Conservation (phyloP, 2,797 vertebrate species). For the Catharus ustulatus region DNA sequence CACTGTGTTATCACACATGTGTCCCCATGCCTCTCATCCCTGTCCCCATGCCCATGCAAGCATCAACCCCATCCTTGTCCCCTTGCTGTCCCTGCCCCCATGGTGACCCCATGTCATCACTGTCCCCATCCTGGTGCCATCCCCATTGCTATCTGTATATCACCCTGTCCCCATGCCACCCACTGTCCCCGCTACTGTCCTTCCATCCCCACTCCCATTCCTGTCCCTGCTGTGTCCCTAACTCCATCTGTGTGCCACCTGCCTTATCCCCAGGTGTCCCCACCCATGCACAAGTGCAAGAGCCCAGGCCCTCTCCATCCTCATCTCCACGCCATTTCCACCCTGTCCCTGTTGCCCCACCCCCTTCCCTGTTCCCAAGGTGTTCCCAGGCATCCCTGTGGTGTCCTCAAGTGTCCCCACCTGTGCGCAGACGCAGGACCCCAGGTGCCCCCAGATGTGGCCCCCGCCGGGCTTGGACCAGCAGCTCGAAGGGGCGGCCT, state of each 20-base stretch:
- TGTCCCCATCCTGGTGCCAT: background rate
- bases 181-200: background rate
- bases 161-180: background rate
- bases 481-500: conserved; percentile 1
- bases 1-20: background rate
- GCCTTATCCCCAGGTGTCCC: background rate
- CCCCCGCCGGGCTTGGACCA: conserved; percentile 16
- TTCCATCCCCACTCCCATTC: no score
- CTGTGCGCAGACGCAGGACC: conserved; percentile 28
- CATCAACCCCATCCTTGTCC: background rate
- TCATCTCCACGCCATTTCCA: background rate
- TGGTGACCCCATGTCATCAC: background rate
- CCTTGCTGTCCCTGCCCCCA: background rate
- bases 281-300: background rate
- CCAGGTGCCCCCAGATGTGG: background rate
- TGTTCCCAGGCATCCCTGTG: background rate
- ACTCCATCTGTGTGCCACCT: background rate
- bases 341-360: no score
- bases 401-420: background rate
- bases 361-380: rapidly evolving
- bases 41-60: background rate
- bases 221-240: background rate
- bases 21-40: background rate
- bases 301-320: background rate
- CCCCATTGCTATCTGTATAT: background rate